Evolutionary conservation across 2,797 vertebrate genomes (phyloP), one percentile per base, ranked within the genome.

Genomic region (Lithobates pipiens): DNA sequence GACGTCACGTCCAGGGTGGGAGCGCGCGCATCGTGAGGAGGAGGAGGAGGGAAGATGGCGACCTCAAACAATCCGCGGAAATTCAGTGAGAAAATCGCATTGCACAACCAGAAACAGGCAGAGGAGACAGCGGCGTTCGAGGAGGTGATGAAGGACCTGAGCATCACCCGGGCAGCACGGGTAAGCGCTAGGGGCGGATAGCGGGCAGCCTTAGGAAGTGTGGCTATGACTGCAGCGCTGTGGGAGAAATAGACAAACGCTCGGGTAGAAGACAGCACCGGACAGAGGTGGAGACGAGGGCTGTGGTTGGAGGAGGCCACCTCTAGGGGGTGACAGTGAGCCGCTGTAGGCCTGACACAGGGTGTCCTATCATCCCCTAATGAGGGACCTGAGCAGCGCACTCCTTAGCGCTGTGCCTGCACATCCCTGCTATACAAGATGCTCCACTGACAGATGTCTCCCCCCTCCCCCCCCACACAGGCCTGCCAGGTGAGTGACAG

Each of bases 71-170:
- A 98, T 97, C 97, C 97, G 91, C 97, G 97, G 93, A 98, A 98
- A 97, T 99, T 99, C 93, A 98, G 97, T 96, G 97, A 99, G 94
- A 99, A 99, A 95, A 99, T 99, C 91, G 97, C 97, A 87, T 92
- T 99, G 93, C 97, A 98, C 92, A 98, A 97, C 90, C 97, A 98
- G 92, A 98, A 98, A 90, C 97, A 99, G 94, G 97, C 97, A 80
- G 97, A 99, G 93, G 97, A 98, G 93, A 98, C 97, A 0, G 97
- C 97, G 42, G 97, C 97, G 80, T 99, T 99, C 89, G 97, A 99
- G 92, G 97, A 99, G 92, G 97, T 98, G 91, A 99, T 98, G 97
- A 99, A 98, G 89, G 97, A 99, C 93, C 87, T 98, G 90, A 97
- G 97, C 93, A 96, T 98, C 90, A 99, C 97, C 89, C 95, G 97